These are phyloP conservation scores for Nysson spinosus DNA, from an alignment of 2,888 invertebrate species.

Conservation along the genomic window DNA sequence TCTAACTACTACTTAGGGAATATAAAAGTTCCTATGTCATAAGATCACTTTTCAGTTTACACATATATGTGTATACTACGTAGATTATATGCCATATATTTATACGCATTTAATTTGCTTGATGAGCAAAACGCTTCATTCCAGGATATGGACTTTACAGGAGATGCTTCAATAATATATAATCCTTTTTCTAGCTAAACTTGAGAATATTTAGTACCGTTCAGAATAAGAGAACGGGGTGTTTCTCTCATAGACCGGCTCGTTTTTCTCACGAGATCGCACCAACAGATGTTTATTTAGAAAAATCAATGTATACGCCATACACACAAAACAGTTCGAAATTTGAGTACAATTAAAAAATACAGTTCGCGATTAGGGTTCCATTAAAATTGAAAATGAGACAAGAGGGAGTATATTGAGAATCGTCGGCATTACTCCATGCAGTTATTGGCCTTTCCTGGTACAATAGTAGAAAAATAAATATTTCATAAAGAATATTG, in stretches of 20 bases:
- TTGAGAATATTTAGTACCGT: background rate
- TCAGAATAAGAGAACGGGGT: background rate
- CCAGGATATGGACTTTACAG: too few relatives aligned
- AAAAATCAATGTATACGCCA: conserved; percentile 18
- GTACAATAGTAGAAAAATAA: conserved; percentile 18
- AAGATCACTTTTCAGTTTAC: too few relatives aligned
- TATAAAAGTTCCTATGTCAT: too few relatives aligned
- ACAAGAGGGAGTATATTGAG: background rate
- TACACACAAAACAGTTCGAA: conserved; percentile 19
- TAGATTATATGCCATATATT: too few relatives aligned
- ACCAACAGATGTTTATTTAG: conserved; percentile 23
- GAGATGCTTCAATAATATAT: too few relatives aligned
- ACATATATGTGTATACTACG: too few relatives aligned
- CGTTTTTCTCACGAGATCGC: background rate
- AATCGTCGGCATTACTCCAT: background rate
- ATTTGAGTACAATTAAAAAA: conserved; percentile 17
- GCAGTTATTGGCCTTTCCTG: conserved; percentile 6
- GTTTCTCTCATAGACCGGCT: background rate
- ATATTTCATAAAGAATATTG: conserved; percentile 3
- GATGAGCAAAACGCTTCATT: too few relatives aligned
- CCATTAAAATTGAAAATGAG: conserved; percentile 9
- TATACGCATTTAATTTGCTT: too few relatives aligned
- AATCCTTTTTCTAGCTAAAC: too few relatives aligned
- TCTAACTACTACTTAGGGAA: background rate
- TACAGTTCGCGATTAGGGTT: conserved; percentile 4